These are phyloP conservation scores for Tanypteryx hageni DNA, from an alignment of 2,888 invertebrate species.

Conservation along the genomic window DNA sequence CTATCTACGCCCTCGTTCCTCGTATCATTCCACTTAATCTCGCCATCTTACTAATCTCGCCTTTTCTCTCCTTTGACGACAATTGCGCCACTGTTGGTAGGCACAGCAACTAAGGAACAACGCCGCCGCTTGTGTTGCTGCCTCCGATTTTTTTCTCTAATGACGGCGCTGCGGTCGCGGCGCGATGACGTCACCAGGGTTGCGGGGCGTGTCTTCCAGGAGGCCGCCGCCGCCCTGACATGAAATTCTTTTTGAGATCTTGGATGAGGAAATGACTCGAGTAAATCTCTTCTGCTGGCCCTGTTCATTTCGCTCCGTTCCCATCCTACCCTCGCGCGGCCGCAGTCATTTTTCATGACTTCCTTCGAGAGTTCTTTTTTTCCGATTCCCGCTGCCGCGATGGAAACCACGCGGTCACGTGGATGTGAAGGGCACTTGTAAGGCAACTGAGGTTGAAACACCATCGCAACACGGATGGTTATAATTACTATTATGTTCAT, in stretches of 20 bases:
- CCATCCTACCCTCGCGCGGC: background rate
- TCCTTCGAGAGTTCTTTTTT: background rate
- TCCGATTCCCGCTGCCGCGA: background rate
- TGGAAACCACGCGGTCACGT: background rate
- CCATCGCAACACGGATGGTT: background rate
- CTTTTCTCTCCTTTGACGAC: background rate
- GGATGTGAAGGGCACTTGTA: background rate
- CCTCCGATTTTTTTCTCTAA: background rate
- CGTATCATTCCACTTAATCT: conserved; percentile 8
- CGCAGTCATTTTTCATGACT: background rate
- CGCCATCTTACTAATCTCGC: background rate
- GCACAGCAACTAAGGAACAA: conserved; percentile 5
- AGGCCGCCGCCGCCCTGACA: background rate
- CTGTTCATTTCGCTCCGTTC: conserved; percentile 1
- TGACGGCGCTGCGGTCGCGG: background rate
- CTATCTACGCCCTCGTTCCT: background rate
- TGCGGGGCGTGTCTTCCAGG: background rate
- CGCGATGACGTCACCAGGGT: background rate
- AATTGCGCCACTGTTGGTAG: conserved; percentile 57
- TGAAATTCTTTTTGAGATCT: background rate
- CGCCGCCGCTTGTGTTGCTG: background rate
- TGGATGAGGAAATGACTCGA: conserved; percentile 7
- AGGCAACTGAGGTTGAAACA: background rate
- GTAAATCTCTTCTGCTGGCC: background rate
- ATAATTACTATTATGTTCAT: background rate